Evolutionary conservation across 2,797 vertebrate species (phyloP).

Genomic region (Pangasius krempfi): DNA sequence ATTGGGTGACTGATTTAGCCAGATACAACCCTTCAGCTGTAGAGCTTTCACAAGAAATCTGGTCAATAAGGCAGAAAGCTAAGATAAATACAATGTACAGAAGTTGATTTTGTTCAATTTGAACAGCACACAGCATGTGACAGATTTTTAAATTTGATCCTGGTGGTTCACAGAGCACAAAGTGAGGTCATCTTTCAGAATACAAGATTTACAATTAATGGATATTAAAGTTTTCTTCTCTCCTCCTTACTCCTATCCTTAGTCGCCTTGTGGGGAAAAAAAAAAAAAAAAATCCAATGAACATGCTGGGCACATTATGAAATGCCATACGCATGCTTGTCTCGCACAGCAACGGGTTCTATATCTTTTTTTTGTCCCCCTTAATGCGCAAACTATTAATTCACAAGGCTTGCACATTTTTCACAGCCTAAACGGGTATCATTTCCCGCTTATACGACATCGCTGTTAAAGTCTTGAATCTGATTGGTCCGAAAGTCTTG

Average conservation of each 20-base stretch:
- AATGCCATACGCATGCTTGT: neutral
- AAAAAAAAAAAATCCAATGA: neutral
- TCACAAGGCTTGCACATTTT: neutral
- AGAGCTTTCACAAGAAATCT: neutral
- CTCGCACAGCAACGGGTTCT: neutral
- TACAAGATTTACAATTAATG: neutral
- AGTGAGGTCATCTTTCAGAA: neutral
- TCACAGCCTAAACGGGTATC: neutral
- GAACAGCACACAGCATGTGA: neutral
- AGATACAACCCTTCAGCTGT: neutral
- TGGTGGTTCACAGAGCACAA: neutral
- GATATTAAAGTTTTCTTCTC: neutral
- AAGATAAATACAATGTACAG: neutral
- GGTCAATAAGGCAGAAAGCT: neutral
- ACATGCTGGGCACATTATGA: neutral
- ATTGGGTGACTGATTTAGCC: neutral
- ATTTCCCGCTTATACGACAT: neutral
- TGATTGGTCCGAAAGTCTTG: too few relatives aligned
- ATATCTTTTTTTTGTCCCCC: neutral
- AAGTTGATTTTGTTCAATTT: neutral
- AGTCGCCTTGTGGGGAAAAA: neutral
- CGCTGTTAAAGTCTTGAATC: neutral
- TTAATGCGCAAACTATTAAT: neutral
- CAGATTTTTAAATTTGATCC: neutral
- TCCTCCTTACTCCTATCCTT: neutral